These are phyloP conservation scores for Thymelicus lineola DNA, from an alignment of 2,888 invertebrate species.

Conservation along the genomic window DNA sequence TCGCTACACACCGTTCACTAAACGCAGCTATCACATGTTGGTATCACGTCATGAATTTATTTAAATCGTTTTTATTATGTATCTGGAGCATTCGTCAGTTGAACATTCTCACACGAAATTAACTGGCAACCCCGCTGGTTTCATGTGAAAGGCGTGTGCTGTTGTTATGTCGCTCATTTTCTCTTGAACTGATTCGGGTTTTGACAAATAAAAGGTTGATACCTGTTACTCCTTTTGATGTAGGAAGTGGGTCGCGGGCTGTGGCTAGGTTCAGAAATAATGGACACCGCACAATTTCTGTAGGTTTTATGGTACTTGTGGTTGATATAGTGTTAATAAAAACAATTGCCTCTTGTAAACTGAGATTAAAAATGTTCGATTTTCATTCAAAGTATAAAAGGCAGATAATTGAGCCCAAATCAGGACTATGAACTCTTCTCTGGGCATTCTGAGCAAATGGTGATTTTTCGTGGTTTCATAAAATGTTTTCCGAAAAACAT, in stretches of 20 bases:
- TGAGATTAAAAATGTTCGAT: too few relatives aligned
- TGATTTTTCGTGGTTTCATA: too few relatives aligned
- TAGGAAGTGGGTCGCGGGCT: not conserved
- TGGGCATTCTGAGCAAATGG: too few relatives aligned
- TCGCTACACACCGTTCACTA: not conserved
- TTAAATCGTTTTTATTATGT: conserved; percentile 33
- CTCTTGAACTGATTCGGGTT: conserved; percentile 21
- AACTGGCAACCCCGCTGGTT: conserved; percentile 45
- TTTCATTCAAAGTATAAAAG: too few relatives aligned
- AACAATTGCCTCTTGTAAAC: too few relatives aligned
- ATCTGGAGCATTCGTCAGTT: conserved; percentile 36
- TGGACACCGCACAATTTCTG: not conserved
- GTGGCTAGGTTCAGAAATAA: not conserved
- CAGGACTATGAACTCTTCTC: too few relatives aligned
- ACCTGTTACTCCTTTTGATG: conserved; percentile 2
- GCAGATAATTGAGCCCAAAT: too few relatives aligned
- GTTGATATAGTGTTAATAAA: too few relatives aligned
- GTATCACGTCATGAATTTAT: conserved; percentile 16
- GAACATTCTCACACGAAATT: conserved; percentile 33
- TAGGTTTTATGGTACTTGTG: too few relatives aligned
- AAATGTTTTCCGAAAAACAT: too few relatives aligned
- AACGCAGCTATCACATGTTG: not conserved
- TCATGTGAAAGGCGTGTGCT: conserved; percentile 47
- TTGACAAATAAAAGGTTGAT: not conserved
- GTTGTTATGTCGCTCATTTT: conserved; percentile 30